phyloP scores from a whole-genome alignment of 2,797 vertebrate species.

The Spinus pinus region DNA sequence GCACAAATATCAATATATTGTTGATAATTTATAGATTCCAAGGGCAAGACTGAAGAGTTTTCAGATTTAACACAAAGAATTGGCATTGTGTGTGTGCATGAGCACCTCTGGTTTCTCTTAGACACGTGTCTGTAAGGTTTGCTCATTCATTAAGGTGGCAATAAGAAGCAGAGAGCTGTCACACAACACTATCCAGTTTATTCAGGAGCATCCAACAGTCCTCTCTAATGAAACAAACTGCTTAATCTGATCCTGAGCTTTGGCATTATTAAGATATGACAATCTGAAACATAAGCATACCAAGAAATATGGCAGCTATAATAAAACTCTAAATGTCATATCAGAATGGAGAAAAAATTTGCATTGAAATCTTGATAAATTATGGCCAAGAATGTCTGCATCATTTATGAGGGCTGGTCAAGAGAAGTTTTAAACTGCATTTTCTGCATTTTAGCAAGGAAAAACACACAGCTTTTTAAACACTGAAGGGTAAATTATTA shows the following conservation, averaged over 20 bases:
- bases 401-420: not conserved
- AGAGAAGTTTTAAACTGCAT: not conserved
- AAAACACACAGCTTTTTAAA: not conserved
- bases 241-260: not conserved
- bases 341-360: not conserved
- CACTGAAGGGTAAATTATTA: not conserved
- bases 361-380: not conserved
- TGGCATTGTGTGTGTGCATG: not conserved
- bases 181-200: not conserved
- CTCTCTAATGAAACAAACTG: not conserved
- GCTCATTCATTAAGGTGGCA: not conserved
- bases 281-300: not conserved
- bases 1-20: not conserved
- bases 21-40: not conserved
- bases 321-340: not conserved
- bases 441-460: not conserved
- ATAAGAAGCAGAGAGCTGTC: not conserved
- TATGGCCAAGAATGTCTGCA: not conserved
- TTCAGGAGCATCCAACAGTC: not conserved
- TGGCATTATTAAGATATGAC: not conserved
- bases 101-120: not conserved
- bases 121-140: rapidly evolving
- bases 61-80: not conserved
- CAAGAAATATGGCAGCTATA: not conserved
- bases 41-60: not conserved